Evolutionary conservation across 2,888 invertebrate genomes (phyloP).

Genomic region (Hydriomena furcata): DNA sequence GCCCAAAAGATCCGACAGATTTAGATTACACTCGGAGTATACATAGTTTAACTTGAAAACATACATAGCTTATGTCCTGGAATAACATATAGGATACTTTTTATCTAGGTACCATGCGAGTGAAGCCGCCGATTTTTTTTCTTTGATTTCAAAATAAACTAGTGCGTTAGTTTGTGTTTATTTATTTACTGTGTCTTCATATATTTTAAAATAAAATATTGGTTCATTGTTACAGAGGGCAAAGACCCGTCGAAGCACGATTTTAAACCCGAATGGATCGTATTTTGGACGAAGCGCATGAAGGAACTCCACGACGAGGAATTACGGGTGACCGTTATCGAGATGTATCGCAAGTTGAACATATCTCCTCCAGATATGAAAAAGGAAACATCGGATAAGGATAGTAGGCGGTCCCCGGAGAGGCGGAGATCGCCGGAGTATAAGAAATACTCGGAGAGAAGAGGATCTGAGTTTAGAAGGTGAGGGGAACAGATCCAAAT

Average conservation of each 20-base stretch:
- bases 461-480: slow-evolving; percentile 36
- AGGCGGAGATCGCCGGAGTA: slow-evolving; percentile 15
- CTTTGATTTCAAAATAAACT: too few relatives aligned
- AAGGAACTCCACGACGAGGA: slow-evolving; percentile 89
- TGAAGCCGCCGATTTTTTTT: too few relatives aligned
- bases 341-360: slow-evolving; percentile 86
- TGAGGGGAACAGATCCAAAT: too few relatives aligned
- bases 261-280: slow-evolving; percentile 95
- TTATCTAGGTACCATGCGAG: too few relatives aligned
- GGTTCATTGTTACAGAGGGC: slow-evolving; percentile 69
- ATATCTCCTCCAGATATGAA: slow-evolving; percentile 62
- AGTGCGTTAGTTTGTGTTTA: too few relatives aligned
- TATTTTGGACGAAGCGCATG: slow-evolving; percentile 93
- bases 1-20: too few relatives aligned
- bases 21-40: too few relatives aligned
- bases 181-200: too few relatives aligned
- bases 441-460: slow-evolving; percentile 30
- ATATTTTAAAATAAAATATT: too few relatives aligned
- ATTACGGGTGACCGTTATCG: slow-evolving; percentile 85
- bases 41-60: too few relatives aligned
- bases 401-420: slow-evolving; percentile 24
- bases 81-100: too few relatives aligned
- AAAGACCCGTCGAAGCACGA: slow-evolving; percentile 91
- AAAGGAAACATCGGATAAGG: slow-evolving; percentile 19
- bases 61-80: too few relatives aligned